phyloP scores from a whole-genome alignment of 2,797 vertebrate species.

The Chelmon rostratus region DNA sequence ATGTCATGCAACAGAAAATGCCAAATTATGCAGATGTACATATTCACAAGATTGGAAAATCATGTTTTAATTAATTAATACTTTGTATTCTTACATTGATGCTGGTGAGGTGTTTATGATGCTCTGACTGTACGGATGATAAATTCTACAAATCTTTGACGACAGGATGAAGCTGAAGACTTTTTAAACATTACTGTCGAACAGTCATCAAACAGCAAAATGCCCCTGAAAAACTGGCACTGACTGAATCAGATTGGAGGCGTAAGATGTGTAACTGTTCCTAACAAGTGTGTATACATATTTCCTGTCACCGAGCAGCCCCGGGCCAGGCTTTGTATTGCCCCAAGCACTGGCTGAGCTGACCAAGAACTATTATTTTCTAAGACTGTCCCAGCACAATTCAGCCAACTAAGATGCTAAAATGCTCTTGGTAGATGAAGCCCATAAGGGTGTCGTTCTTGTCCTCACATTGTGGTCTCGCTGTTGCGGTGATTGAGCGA shows the following conservation, averaged over 20 bases:
- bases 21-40: slow-evolving; percentile 12
- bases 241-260: background rate
- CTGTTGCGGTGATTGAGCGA: slow-evolving; percentile 83
- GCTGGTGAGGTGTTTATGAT: slow-evolving; percentile 4
- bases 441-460: background rate
- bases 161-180: slow-evolving; percentile 2
- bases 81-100: slow-evolving; percentile 17
- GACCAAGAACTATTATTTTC: slow-evolving; percentile 23
- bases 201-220: slow-evolving; percentile 10
- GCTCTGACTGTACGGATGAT: slow-evolving; percentile 1
- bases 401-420: slow-evolving; percentile 13
- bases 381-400: background rate
- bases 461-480: slow-evolving; percentile 90
- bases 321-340: background rate
- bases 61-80: slow-evolving; percentile 20
- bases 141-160: slow-evolving; percentile 12
- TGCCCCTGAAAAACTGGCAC: slow-evolving; percentile 6
- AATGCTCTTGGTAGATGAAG: slow-evolving; percentile 20
- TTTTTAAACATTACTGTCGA: background rate
- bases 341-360: background rate
- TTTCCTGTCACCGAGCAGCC: slow-evolving; percentile 25
- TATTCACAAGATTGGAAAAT: slow-evolving; percentile 18
- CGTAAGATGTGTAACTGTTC: slow-evolving; percentile 24
- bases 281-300: slow-evolving; percentile 13
- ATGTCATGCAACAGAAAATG: slow-evolving; percentile 35